Base-by-base conservation (phyloP, 1,140 invertebrate genomes). In the Listronotus oregonensis region DNA sequence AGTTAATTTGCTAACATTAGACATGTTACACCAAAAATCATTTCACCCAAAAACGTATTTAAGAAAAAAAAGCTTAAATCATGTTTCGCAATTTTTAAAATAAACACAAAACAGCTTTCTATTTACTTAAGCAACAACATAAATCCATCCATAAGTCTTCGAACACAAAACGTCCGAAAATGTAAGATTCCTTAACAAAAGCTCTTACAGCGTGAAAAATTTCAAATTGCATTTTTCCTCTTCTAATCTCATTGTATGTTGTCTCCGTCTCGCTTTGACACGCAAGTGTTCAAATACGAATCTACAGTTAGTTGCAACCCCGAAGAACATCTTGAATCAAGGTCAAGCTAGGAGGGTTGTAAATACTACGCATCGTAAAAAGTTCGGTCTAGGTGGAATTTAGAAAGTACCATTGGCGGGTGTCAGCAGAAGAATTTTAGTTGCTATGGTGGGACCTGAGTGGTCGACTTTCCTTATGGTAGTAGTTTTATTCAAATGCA, bases 341-440 rank as follows among this genome's bases (percentile, higher is more conserved):
- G 69, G 69, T 55, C 69, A 44, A 59, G 60, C 64, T 66, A 68
- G 60, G 67, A 71, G 69, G 69, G 69, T 71, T 63, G 69, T 63
- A 66, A 66, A 57, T 71, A 71, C 66, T 71, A 71, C 17, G 47
- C 69, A 49, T 66, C 18, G n/a, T 51, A 18, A 61, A 61, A 61
- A 51, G 8, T 17, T 61, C 15, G 58, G 58, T 12, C 11, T 37
- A 10, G 11, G 34, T 37, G 34, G 34, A 37, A 37, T 37, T 37
- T 37, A 37, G 34, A 37, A 37, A 37, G 34, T 37, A 37, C 34
- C 34, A 37, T 37, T 37, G 34, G 34, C 34, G 34, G 34, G 34
- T 37, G 11, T 12, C 3, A 37, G 34, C 11, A 37, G 21, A 1
- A 1, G 21, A 27, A 27, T 1, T 27, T 27, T 1, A 5, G 21